Evolutionary conservation across 1,140 invertebrate species (phyloP).

Genomic region (Panonychus citri): DNA sequence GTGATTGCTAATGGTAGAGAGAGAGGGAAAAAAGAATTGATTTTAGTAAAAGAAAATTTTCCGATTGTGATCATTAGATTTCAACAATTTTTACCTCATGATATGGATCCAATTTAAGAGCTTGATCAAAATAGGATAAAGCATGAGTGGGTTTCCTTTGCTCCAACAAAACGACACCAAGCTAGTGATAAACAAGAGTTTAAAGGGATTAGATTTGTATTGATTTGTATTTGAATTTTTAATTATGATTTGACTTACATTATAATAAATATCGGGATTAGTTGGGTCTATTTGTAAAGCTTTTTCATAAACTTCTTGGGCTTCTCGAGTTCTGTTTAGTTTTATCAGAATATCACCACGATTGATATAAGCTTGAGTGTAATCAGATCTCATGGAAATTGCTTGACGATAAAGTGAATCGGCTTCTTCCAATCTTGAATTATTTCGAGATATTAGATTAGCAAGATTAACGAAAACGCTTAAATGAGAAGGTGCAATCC

Average conservation of each 20-base stretch:
- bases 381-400: not conserved
- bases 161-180: constrained; percentile 80
- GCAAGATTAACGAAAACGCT: constrained; percentile 26
- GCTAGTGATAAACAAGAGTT: constrained; percentile 30
- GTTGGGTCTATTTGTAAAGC: constrained; percentile 75
- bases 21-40: too few species aligned
- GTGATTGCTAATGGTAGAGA: constrained; percentile 42
- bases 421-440: constrained; percentile 22
- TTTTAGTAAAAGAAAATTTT: too few species aligned
- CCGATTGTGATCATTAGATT: too few species aligned
- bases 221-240: too few species aligned
- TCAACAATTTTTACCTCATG: constrained; percentile 40
- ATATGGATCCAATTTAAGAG: constrained; percentile 71
- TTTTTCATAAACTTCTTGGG: constrained; percentile 76
- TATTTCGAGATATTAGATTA: constrained; percentile 22
- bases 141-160: constrained; percentile 74
- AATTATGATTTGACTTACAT: constrained; percentile 35
- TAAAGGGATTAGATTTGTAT: constrained; percentile 1
- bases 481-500: constrained; percentile 62
- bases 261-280: constrained; percentile 93
- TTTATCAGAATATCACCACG: constrained; percentile 85
- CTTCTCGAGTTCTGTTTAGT: constrained; percentile 74
- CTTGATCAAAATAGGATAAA: constrained; percentile 71
- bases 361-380: constrained; percentile 37
- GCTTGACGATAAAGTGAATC: constrained; percentile 14